Base-by-base conservation (phyloP, 2,113 vertebrate species). In the Hyperopisus bebe region DNA sequence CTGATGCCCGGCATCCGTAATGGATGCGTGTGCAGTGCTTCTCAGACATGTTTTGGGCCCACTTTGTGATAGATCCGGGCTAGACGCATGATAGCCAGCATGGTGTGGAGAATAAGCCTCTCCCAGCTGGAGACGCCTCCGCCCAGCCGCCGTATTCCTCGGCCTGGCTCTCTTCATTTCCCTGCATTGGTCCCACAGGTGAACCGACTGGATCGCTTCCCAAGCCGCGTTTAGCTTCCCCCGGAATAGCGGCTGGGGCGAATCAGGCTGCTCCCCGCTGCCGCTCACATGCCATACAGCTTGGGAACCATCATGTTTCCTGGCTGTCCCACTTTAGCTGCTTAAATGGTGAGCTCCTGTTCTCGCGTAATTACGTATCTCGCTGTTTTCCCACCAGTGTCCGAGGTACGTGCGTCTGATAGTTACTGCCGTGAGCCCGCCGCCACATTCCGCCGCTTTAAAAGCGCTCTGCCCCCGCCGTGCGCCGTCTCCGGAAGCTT, bases 301-400 rank as follows among this genome's bases (percentile, higher is more conserved):
- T 24, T n/a, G 74, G n/a, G 88, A 88, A 89, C 82, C 88, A 62
- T 89, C 58, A 51, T 44, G 74, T 48, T 74, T 80, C 86, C 51
- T 62, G 87, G 46, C 62, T 39, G 70, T 31, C 42, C 17, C 58
- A 1, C 50, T 58, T n/a, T 87, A 58, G 39, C 86, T 46, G 74
- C 55, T 70, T 86, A 66, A 87, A 83, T n/a, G 31, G 51, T 15
- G 24, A 70, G 87, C 87, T 46, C 80, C 50, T 85, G 80, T 89
- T 90, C 51, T 42, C 55, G 39, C 88, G 53, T 85, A 89, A 89
- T 89, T 89, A 80, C 89, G 46, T 89, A 89, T 62, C 83, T 51
- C 80, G 15, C 42, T 62, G 80, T 89, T 89, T 50, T 88, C 70
- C 87, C 80, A 31, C 19, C 35, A 24, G 44, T 21, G 27, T 83